These are phyloP conservation scores for Peromyscus attwateri DNA, from an alignment of 2,797 vertebrate species.

Conservation along the genomic window DNA sequence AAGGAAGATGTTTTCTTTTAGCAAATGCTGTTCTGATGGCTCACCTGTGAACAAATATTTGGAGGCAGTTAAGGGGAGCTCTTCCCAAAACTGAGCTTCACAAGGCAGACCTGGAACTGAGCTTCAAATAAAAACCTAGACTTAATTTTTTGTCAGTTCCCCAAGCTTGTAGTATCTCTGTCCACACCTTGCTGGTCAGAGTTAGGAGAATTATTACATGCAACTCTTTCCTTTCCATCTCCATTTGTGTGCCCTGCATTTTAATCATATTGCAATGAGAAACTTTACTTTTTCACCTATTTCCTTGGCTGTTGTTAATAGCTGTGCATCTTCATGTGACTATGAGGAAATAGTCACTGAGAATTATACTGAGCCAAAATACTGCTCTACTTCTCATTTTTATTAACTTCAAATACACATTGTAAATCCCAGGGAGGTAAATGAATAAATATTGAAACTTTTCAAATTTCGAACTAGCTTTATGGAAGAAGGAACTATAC, in stretches of 20 bases:
- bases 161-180: neutral
- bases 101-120: neutral
- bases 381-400: neutral
- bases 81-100: too few relatives aligned
- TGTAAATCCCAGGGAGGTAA: neutral
- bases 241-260: neutral
- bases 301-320: neutral
- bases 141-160: neutral
- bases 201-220: neutral
- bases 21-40: neutral
- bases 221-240: neutral
- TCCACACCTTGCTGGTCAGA: neutral
- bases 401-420: neutral
- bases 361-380: neutral
- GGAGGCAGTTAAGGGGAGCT: neutral
- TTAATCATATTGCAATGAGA: neutral
- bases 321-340: neutral
- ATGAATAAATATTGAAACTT: neutral
- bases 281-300: neutral
- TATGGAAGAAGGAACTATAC: too few relatives aligned
- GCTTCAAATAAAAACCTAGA: neutral
- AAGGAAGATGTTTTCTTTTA: neutral
- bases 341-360: neutral
- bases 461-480: neutral
- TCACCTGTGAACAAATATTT: neutral